These are phyloP conservation scores for Phylloscopus trochiloides DNA, from an alignment of 2,113 vertebrate genomes.

Conservation along the genomic window DNA sequence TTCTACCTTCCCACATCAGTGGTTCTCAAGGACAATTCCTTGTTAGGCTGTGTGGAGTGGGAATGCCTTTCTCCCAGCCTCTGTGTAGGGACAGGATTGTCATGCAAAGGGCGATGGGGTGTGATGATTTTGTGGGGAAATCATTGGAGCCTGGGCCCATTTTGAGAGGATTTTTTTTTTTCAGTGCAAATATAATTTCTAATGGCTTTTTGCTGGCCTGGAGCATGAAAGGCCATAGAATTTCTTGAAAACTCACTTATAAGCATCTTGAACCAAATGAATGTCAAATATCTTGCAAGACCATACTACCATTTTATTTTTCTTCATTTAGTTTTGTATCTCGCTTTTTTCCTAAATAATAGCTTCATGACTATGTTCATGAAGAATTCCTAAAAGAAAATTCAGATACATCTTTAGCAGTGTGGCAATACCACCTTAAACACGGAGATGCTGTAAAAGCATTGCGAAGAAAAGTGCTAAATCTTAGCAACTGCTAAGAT, in stretches of 20 bases:
- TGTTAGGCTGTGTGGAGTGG: background rate
- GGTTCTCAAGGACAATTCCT: background rate
- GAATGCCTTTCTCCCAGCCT: background rate
- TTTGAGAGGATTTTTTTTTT: background rate
- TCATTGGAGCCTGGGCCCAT: background rate
- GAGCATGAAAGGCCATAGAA: background rate
- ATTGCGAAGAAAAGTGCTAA: background rate
- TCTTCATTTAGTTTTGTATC: background rate
- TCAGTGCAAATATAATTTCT: background rate
- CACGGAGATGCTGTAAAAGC: background rate
- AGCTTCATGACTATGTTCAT: background rate
- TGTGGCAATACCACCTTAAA: background rate
- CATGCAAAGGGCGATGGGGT: background rate
- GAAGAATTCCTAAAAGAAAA: background rate
- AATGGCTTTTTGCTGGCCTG: background rate
- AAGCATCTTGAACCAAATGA: background rate
- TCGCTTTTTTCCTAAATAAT: background rate
- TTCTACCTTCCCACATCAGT: background rate
- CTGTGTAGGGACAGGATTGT: fast-evolving
- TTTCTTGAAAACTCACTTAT: background rate
- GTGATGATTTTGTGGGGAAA: background rate
- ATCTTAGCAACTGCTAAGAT: background rate
- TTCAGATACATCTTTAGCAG: background rate
- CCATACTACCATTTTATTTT: background rate
- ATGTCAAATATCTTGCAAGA: background rate